phyloP scores from a whole-genome alignment of 2,888 invertebrate genomes.

The Eristalis intricaria region DNA sequence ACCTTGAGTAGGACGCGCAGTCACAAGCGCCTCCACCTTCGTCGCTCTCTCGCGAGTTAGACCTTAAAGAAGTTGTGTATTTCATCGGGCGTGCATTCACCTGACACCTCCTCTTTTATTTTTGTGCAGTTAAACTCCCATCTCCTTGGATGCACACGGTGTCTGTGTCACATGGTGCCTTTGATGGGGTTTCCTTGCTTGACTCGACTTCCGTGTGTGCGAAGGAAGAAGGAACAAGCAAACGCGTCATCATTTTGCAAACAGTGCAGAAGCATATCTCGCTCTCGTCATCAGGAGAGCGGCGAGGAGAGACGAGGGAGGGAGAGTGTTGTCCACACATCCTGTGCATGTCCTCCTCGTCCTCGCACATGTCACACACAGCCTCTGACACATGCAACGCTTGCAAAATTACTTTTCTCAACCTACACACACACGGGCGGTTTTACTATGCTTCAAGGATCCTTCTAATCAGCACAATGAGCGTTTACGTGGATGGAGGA shows the following conservation, averaged over 20 bases:
- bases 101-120: slow-evolving; percentile 4
- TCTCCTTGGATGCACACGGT: slow-evolving; percentile 23
- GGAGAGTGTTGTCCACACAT: slow-evolving; percentile 56
- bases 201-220: slow-evolving; percentile 57
- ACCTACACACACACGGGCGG: slow-evolving; percentile 1
- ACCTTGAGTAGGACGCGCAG: background rate
- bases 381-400: slow-evolving; percentile 53
- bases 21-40: background rate
- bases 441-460: slow-evolving; percentile 52
- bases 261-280: slow-evolving; percentile 61
- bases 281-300: slow-evolving; percentile 58
- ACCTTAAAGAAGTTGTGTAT: background rate
- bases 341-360: slow-evolving; percentile 32
- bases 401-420: slow-evolving; percentile 49
- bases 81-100: slow-evolving; percentile 9
- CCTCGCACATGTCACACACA: slow-evolving; percentile 47
- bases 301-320: background rate
- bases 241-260: slow-evolving; percentile 31
- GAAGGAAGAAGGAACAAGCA: slow-evolving; percentile 15
- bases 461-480: slow-evolving; percentile 62
- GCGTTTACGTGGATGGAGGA: slow-evolving; percentile 9
- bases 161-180: slow-evolving; percentile 34
- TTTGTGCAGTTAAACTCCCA: background rate
- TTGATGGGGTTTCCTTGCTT: slow-evolving; percentile 28
- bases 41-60: background rate